Evolutionary conservation across 2,888 invertebrate species (phyloP), one percentile per base, ranked within the genome.

Genomic region (Euproctis similis): DNA sequence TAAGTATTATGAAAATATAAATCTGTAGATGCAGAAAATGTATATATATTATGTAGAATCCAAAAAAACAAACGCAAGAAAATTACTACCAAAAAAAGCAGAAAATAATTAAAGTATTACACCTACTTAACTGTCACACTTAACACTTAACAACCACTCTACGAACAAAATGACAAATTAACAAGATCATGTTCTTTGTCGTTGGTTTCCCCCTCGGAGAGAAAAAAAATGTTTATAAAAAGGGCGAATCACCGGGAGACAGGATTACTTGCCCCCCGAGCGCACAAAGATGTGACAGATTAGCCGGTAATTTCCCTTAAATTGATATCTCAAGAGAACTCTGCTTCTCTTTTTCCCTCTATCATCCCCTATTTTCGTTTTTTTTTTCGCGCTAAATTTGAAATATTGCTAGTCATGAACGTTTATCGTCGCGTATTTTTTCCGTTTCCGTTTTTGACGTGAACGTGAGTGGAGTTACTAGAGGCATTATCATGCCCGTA

Each of bases 211-310:
- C 48, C 46, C 36, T 42, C n/a, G n/a, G n/a, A n/a, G n/a, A n/a
- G n/a, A 60, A 60, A 58, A 46, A 55, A 52, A 41, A 47, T n/a
- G n/a, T n/a, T n/a, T n/a, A n/a, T 35, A 53, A 53, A 64, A 68
- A 66, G 67, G 77, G 76, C 73, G 71, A n/a, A 65, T 56, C 60
- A 67, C 77, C 75, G n/a, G n/a, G 73, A 71, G 68, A 65, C 62
- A 58, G 55, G 63, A 73, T 75, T 68, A 68, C 59, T 41, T 52
- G 62, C 74, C 69, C n/a, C n/a, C 58, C 67, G 44, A 63, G 77
- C 71, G 68, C 58, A 62, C 64, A 61, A 69, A 63, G 65, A 76
- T 80, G 81, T 81, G 82, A 82, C 82, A 82, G 82, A 82, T 82
- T 82, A 82, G 66, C 64, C 64, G 56, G 78, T 82, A 81, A 84